Evolutionary conservation across 1,140 invertebrate species (phyloP), one percentile per base, ranked within the genome.

Genomic region (Drosophila truncata): DNA sequence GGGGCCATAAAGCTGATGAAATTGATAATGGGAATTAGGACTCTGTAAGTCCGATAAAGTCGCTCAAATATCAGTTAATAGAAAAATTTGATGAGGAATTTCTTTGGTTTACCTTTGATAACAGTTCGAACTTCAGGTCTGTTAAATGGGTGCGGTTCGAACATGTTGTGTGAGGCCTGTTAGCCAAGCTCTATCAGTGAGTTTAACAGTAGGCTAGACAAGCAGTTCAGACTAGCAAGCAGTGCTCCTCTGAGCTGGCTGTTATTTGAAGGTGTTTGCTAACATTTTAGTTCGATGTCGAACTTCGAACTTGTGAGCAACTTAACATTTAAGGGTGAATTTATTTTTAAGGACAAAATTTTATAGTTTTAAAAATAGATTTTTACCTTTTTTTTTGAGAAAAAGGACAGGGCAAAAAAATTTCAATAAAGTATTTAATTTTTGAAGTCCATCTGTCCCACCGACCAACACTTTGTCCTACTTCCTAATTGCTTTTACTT

Each of bases 171-270:
- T 18, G 33, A 16, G 54, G 39, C 0, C 27, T 67, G 31, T 23
- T 35, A 23, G 4, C 10, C 54, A 18, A 39, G 54, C 72, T 49
- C 46, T 27, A 2, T n/a, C n/a, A 39, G 4, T 33, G 27, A 6
- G 20, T 20, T 27, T 52, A 58, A 63, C 60, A 47, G 31, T 10
- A 10, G 37, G 23, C 3, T 3, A 1, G 7, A 1, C 52, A 85
- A 86, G 82, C 82, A 86, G 82, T 85, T 49, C 58, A 14, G 3
- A 8, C 13, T 2, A 18, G 3, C 27, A 65, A 69, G 65, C 65
- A 69, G 65, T 65, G 33, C 16, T 13, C n/a, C n/a, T n/a, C n/a
- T 54, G 25, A 72, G 47, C 58, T 33, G 3, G 44, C 27, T 69
- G 66, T 69, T 69, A 69, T 16, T 25, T 23, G 18, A 6, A 1